A percentile compares a stretch with the other conserved stretches of the same genome.
Conservation (phyloP, 2,797 vertebrate species). For the Cyclopterus lumpus region DNA sequence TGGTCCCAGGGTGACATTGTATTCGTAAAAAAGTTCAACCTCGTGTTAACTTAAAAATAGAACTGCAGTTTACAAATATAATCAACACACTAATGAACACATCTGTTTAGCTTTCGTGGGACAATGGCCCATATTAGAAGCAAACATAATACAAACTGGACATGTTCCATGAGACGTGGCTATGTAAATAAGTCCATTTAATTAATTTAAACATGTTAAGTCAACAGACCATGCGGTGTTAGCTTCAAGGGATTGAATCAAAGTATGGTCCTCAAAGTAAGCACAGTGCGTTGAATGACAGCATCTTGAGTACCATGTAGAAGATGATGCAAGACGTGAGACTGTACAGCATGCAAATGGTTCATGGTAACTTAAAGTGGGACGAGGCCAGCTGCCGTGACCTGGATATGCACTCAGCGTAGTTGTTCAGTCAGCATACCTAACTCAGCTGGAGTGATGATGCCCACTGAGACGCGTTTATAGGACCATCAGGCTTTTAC, state of each 20-base stretch:
- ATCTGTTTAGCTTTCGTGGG: not conserved
- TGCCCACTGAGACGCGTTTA: conserved; percentile 3
- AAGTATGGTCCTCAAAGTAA: not conserved
- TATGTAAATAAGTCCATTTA: conserved; percentile 31
- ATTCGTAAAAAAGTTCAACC: conserved; percentile 19
- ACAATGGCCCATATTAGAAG: conserved; percentile 21
- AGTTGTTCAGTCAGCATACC: conserved; percentile 21
- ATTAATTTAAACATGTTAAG: conserved; percentile 42
- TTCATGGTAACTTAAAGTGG: conserved; percentile 22
- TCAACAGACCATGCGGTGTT: conserved; percentile 40
- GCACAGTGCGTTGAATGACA: conserved; percentile 11
- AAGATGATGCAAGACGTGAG: not conserved
- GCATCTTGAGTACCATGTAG: not conserved
- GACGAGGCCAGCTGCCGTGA: conserved; percentile 12
- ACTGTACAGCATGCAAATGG: conserved; percentile 19
- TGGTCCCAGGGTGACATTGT: not conserved
- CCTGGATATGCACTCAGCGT: conserved; percentile 35
- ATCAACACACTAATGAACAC: conserved; percentile 27
- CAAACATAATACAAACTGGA: conserved; percentile 5
- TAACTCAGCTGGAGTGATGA: conserved; percentile 18
- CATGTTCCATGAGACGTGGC: conserved; percentile 35
- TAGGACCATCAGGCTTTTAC: conserved; percentile 13
- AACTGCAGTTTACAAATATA: not conserved
- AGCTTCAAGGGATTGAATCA: conserved; percentile 24
- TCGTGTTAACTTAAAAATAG: conserved; percentile 10